phyloP scores from a whole-genome alignment of 1,140 invertebrate species.

The Drosophila simulans region DNA sequence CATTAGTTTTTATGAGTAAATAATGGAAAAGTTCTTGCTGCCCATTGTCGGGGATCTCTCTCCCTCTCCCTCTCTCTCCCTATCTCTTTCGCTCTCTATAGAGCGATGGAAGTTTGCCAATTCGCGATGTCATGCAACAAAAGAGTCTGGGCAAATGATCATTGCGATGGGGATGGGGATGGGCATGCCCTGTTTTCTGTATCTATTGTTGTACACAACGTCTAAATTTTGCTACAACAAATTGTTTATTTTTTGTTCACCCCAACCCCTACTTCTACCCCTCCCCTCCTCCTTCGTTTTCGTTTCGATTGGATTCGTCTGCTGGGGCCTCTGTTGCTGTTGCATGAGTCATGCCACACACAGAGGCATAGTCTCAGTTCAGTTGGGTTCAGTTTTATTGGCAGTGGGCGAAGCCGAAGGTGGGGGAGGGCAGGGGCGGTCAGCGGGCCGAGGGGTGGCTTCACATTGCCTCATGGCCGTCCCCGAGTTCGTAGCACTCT shows the following conservation, averaged over 20 bases:
- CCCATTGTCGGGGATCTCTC: conserved; percentile 43
- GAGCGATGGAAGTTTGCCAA: conserved; percentile 53
- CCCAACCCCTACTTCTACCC: background rate
- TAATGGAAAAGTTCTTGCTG: conserved; percentile 50
- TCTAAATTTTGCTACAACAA: conserved; percentile 81
- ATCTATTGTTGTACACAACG: conserved; percentile 53
- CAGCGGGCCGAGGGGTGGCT: conserved; percentile 27
- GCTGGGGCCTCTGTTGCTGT: conserved; percentile 62
- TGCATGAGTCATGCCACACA: conserved; percentile 76
- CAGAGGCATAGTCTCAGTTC: conserved; percentile 59
- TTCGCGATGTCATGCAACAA: conserved; percentile 80
- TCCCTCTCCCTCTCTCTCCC: too few species aligned
- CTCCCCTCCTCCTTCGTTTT: conserved; percentile 22
- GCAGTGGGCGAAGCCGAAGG: conserved; percentile 62
- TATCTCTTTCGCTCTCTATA: conserved; percentile 8
- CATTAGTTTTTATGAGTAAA: conserved; percentile 59
- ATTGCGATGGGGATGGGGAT: conserved; percentile 17
- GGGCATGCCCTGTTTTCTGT: conserved; percentile 59
- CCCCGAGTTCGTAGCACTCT: conserved; percentile 75
- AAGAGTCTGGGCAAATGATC: conserved; percentile 64
- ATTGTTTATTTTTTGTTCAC: conserved; percentile 64
- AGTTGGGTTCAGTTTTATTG: conserved; percentile 80
- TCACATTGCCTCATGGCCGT: conserved; percentile 42
- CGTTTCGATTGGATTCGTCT: conserved; percentile 72
- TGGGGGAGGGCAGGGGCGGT: conserved; percentile 13